These are phyloP conservation scores for Probaryconus sp. DNA, from an alignment of 1,140 invertebrate species.

Conservation along the genomic window DNA sequence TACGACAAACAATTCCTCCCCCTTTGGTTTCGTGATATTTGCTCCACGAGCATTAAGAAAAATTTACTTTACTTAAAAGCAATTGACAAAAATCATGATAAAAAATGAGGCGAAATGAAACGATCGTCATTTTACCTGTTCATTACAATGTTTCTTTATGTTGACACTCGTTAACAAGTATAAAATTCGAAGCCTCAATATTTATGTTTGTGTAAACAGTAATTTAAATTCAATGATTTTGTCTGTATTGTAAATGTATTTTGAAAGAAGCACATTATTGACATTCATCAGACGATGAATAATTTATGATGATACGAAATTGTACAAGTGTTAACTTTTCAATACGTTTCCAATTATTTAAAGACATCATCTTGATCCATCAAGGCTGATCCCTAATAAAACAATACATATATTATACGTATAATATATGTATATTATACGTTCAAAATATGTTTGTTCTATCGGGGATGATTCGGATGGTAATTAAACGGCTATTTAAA, in stretches of 20 bases:
- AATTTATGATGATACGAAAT: conserved; percentile 15
- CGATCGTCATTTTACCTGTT: conserved; percentile 3
- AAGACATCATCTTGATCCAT: conserved; percentile 6
- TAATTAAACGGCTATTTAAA: too few species aligned
- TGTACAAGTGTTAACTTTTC: conserved; percentile 28
- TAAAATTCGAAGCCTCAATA: conserved; percentile 17
- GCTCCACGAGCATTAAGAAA: too few species aligned
- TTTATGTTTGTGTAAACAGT: conserved; percentile 21
- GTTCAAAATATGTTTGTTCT: too few species aligned
- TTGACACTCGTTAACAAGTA: conserved; percentile 11
- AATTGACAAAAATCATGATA: too few species aligned
- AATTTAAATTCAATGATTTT: conserved; percentile 31
- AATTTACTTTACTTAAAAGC: too few species aligned
- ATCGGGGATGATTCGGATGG: too few species aligned
- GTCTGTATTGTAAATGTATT: conserved; percentile 19
- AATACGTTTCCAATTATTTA: conserved; percentile 23
- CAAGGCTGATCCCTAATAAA: conserved; percentile 40
- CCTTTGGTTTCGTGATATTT: too few species aligned
- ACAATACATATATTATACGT: too few species aligned
- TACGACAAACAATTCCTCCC: conserved; percentile 21
- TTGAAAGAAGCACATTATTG: conserved; percentile 11
- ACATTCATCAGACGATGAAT: conserved; percentile 16
- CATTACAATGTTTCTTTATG: not conserved
- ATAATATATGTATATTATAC: conserved; percentile 19
- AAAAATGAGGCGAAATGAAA: too few species aligned